Conservation (phyloP, 1,140 invertebrate genomes). For the Meloidogyne chitwoodi region DNA sequence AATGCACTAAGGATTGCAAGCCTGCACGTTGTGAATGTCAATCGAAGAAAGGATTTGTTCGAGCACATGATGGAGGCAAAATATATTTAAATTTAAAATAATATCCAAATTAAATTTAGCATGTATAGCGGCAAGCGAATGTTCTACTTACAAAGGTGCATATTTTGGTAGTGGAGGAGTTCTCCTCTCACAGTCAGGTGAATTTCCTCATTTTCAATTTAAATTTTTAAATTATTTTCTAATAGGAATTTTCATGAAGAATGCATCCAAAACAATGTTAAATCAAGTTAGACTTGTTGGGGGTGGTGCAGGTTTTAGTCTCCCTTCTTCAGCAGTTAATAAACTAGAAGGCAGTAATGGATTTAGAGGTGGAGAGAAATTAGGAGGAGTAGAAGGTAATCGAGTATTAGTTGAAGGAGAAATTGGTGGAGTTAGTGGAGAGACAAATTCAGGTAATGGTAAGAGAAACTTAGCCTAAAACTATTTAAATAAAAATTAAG, state of each 20-base stretch:
- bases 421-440: not conserved
- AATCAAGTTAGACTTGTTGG: not conserved
- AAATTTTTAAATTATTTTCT: not conserved
- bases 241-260: not conserved
- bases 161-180: not conserved
- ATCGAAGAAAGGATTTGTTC: constrained; percentile 9
- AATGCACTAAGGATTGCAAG: constrained; percentile 13
- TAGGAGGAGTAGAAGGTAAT: no score
- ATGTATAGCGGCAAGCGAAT: constrained; percentile 4
- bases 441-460: not conserved
- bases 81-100: not conserved
- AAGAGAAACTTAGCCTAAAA: not conserved
- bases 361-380: not conserved
- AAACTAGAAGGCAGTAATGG: not conserved
- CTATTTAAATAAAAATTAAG: not conserved
- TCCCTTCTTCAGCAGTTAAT: not conserved
- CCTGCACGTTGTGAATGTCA: constrained; percentile 17
- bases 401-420: not conserved
- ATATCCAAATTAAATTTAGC: not conserved
- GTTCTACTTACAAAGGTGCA: constrained; percentile 4
- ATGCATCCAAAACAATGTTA: not conserved
- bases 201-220: not conserved
- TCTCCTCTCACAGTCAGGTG: not conserved
- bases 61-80: constrained; percentile 14
- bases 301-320: not conserved